These are phyloP conservation scores for Diadema setosum DNA, from an alignment of 35 echinoderm and acorn worm species.

Conservation along the genomic window DNA sequence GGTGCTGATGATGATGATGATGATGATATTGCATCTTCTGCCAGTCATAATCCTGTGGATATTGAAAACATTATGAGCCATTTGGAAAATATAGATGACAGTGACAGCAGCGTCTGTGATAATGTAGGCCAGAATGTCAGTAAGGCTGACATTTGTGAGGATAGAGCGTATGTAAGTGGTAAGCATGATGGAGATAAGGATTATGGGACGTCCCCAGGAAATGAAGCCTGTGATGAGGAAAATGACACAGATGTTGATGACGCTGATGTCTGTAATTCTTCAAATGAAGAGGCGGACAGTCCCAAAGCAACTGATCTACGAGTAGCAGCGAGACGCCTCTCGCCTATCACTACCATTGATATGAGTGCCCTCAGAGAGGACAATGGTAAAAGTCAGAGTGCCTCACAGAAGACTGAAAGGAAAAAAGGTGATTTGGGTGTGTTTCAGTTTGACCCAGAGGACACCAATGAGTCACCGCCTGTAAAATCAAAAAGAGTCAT, in stretches of 20 bases:
- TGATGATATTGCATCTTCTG: background rate
- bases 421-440: background rate
- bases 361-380: background rate
- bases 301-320: too few species aligned
- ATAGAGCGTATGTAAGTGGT: background rate
- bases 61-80: background rate
- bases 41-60: background rate
- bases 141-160: background rate
- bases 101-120: background rate
- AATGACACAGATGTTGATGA: background rate
- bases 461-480: background rate
- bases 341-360: background rate
- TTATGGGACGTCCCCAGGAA: background rate
- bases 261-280: too few species aligned
- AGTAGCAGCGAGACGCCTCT: background rate
- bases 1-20: background rate
- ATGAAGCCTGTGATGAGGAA: background rate
- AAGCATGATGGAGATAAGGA: background rate
- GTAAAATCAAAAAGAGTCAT: background rate
- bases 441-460: slow-evolving; percentile 57
- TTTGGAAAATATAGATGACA: background rate
- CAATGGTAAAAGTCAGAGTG: background rate
- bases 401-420: background rate
- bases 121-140: background rate
- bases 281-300: too few species aligned